A percentile compares a stretch with the other conserved stretches of the same genome.
phyloP scores from a whole-genome alignment of 2,888 invertebrate genomes.

The Dicycla oo region DNA sequence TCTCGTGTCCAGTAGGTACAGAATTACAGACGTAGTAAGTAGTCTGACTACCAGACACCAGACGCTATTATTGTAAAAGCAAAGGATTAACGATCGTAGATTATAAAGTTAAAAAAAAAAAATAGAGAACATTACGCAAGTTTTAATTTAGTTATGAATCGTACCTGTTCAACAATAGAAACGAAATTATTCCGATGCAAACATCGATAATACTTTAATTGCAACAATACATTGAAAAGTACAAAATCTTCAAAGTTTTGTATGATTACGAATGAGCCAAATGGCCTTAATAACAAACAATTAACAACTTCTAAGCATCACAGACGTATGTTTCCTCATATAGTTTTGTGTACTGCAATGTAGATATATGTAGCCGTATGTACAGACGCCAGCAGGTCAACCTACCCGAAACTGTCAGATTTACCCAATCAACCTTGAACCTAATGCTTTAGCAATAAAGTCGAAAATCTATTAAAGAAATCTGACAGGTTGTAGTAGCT shows the following conservation, averaged over 20 bases:
- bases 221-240: neutral
- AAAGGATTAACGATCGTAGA: neutral
- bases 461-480: no score
- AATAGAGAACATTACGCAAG: neutral
- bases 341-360: neutral
- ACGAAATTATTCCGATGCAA: neutral
- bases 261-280: constrained; percentile 36
- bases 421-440: no score
- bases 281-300: constrained; percentile 3
- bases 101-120: neutral
- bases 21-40: no score
- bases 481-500: no score
- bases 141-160: neutral
- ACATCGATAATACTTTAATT: neutral
- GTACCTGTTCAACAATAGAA: neutral
- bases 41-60: neutral
- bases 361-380: no score
- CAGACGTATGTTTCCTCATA: constrained; percentile 16
- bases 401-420: no score
- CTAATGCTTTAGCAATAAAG: no score
- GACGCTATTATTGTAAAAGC: neutral
- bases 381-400: no score
- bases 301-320: constrained; percentile 2
- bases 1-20: neutral
- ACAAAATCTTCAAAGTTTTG: constrained; percentile 11